Percentiles rank a stretch among this genome's conserved stretches.
phyloP scores from a whole-genome alignment of 2,888 invertebrate species.

The Protodeltote pygarga region DNA sequence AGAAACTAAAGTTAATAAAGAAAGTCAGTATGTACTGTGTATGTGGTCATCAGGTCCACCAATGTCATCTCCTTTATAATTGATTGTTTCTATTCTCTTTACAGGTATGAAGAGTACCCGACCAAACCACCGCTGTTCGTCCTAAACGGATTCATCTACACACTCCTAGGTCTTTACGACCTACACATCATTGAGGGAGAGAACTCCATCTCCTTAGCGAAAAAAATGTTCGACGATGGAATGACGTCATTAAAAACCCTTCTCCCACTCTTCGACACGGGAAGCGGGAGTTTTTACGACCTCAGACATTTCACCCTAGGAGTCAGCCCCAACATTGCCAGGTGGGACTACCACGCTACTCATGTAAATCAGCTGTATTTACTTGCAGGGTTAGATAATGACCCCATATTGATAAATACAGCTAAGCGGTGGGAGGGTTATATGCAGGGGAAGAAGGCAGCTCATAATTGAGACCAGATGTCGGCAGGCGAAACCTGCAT shows the following conservation, averaged over 20 bases:
- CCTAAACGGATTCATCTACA: constrained; percentile 99
- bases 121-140: constrained; percentile 98
- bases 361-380: constrained; percentile 98
- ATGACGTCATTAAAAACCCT: constrained; percentile 95
- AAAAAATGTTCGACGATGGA: constrained; percentile 93
- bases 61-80: too few relatives aligned
- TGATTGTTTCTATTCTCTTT: not conserved
- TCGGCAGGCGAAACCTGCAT: constrained; percentile 30
- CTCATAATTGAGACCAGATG: constrained; percentile 92
- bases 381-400: constrained; percentile 94
- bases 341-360: constrained; percentile 99
- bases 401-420: constrained; percentile 93
- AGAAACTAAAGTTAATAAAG: too few relatives aligned
- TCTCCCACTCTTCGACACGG: constrained; percentile 97
- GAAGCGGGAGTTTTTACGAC: constrained; percentile 98
- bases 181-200: constrained; percentile 93
- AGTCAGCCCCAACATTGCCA: constrained; percentile 96
- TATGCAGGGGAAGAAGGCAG: constrained; percentile 97
- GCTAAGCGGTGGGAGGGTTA: constrained; percentile 98
- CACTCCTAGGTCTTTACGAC: constrained; percentile 98
- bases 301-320: constrained; percentile 96
- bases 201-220: constrained; percentile 90
- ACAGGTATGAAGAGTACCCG: constrained; percentile 99
- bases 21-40: too few relatives aligned
- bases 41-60: too few relatives aligned